These are phyloP conservation scores for Hucho hucho DNA, from an alignment of 2,113 vertebrate species.

Conservation along the genomic window DNA sequence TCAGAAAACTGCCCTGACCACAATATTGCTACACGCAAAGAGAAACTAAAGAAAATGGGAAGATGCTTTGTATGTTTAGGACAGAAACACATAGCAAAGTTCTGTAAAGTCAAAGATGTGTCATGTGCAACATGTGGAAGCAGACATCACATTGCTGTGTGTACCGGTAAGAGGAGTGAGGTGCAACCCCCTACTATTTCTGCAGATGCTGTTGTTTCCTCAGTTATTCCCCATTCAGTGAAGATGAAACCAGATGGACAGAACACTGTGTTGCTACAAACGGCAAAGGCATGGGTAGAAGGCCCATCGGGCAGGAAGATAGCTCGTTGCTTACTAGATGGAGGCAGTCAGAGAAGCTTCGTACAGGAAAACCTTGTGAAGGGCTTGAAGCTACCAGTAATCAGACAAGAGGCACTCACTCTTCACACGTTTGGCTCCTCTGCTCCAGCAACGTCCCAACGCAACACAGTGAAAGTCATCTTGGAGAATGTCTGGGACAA, in stretches of 20 bases:
- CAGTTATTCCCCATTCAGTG: not conserved
- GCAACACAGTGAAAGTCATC: conserved; percentile 7
- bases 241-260: not conserved
- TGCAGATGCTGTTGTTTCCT: not conserved
- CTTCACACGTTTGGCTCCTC: conserved; percentile 18
- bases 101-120: not conserved
- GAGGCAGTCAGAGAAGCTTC: conserved; percentile 3
- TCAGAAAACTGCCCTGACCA: conserved; percentile 6
- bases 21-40: not conserved
- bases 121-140: conserved; percentile 8
- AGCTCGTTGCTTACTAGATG: not conserved
- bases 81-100: conserved; percentile 5
- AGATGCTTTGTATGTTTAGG: conserved; percentile 13
- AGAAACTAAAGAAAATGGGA: conserved; percentile 14
- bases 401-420: conserved; percentile 1
- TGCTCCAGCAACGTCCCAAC: conserved; percentile 1
- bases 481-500: conserved; percentile 12
- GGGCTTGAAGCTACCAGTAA: conserved; percentile 3
- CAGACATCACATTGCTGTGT: not conserved
- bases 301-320: not conserved
- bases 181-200: not conserved
- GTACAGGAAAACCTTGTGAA: conserved; percentile 6
- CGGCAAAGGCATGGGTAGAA: conserved; percentile 6
- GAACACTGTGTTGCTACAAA: conserved; percentile 14
- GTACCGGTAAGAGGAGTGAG: not conserved